Evolutionary conservation across 2,797 vertebrate species (phyloP), one percentile per base, ranked within the genome.

Genomic region (Aphelocoma californica): DNA sequence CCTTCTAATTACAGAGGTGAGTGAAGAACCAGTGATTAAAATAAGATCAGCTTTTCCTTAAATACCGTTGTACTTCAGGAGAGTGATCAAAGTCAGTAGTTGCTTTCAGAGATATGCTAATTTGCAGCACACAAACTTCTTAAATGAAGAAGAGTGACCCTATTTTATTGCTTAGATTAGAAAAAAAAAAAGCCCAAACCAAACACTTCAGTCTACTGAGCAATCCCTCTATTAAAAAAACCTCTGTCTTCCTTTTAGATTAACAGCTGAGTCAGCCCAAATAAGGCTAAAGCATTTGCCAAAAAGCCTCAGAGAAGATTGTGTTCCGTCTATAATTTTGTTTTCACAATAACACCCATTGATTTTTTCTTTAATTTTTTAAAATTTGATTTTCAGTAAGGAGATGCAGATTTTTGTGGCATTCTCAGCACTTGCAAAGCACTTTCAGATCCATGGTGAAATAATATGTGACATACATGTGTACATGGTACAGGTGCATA

Each of bases 1-100:
- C 25, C 42, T 71, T 83, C 61, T 92, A 96, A 95, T 97, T 96
- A 96, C 57, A 94, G 69, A 87, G 92, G 67, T 71, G 38, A 95
- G 42, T 85, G 78, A 90, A 91, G 64, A 93, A 81, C 89, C 85
- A 64, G 78, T 93, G 88, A 67, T 94, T 91, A 84, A 90, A 90
- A 79, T 66, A 77, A 92, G 50, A 92, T 88, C 88, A 72, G 62
- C 58, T 93, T 83, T 91, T 86, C 72, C 83, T 91, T 90, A 90
- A 92, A 73, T 56, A 92, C 80, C 31, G 3, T n/a, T 82, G 58
- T 69, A 83, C 57, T 84, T 82, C 75, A 66, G 40, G 58, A 95
- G 51, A 87, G 12, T 56, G 90, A 95, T 95, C 90, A 94, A 95
- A 96, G 92, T 65, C 62, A 80, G 36, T 4, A 44, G 54, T 1